Percentiles rank a stretch among this genome's conserved stretches.
Conservation (phyloP, 2,113 vertebrate genomes). For the Microcebus murinus region DNA sequence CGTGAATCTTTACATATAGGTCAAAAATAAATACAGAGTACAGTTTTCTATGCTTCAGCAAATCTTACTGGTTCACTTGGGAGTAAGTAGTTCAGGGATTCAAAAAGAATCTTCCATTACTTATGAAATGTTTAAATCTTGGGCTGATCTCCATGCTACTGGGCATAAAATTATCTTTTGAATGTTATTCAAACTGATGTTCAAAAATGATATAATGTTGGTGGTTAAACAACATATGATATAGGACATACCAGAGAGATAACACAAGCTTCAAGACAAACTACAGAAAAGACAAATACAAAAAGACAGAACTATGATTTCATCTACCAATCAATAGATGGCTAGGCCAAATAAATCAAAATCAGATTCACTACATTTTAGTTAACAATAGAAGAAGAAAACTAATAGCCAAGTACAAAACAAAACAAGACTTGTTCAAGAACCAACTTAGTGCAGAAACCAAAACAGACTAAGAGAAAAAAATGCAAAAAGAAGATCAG, state of each 20-base stretch:
- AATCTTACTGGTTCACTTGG: neutral
- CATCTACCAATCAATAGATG: neutral
- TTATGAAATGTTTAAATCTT: neutral
- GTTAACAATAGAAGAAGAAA: neutral
- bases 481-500: neutral
- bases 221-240: neutral
- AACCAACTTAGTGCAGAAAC: neutral
- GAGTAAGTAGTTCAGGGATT: neutral
- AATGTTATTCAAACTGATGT: neutral
- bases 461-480: neutral
- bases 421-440: neutral
- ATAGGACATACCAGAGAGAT: neutral
- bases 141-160: neutral
- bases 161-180: neutral
- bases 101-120: neutral
- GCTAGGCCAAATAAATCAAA: neutral
- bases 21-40: neutral
- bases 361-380: neutral
- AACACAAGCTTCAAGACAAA: neutral
- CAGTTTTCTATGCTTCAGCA: neutral
- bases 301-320: neutral
- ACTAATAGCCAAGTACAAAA: neutral
- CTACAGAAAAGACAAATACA: neutral
- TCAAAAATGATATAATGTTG: neutral
- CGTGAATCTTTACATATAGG: neutral